A percentile compares a stretch with the other conserved stretches of the same genome.
Evolutionary conservation across 2,888 invertebrate genomes (phyloP).

Genomic region (Branchipolynoe longqiensis): DNA sequence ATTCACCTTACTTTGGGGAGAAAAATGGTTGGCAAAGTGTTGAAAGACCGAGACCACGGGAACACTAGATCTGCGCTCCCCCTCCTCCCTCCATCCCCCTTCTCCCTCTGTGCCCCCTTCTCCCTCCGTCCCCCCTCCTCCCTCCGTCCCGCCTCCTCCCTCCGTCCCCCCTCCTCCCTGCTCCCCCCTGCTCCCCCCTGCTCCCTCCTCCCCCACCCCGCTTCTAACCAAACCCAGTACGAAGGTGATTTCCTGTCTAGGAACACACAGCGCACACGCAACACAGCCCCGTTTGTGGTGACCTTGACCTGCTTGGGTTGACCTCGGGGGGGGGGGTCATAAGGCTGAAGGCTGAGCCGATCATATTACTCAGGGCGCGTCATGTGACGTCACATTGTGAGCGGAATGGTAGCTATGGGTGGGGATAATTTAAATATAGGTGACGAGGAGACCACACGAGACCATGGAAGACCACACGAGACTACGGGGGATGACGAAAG

Average conservation of each 20-base stretch:
- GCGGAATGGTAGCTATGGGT: neutral
- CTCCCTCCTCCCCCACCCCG: neutral
- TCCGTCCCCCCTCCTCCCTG: neutral
- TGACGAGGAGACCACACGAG: no score
- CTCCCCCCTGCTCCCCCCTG: neutral
- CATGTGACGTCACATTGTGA: neutral
- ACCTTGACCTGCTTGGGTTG: neutral
- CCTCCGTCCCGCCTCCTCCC: no score
- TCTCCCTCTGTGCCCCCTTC: no score
- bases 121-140: no score
- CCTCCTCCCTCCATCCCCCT: no score
- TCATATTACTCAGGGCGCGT: neutral
- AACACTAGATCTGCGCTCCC: no score
- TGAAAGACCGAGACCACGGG: no score
- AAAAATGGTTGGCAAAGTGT: no score
- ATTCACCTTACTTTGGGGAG: no score
- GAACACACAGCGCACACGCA: neutral
- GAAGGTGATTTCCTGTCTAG: neutral
- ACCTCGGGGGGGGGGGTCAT: neutral
- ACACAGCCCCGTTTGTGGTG: neutral
- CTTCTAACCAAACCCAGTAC: neutral
- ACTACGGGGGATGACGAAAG: no score
- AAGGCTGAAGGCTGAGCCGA: neutral
- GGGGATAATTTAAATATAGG: no score
- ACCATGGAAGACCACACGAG: no score